phyloP scores from a whole-genome alignment of 2,888 invertebrate species.

The Ferrisia virgata region DNA sequence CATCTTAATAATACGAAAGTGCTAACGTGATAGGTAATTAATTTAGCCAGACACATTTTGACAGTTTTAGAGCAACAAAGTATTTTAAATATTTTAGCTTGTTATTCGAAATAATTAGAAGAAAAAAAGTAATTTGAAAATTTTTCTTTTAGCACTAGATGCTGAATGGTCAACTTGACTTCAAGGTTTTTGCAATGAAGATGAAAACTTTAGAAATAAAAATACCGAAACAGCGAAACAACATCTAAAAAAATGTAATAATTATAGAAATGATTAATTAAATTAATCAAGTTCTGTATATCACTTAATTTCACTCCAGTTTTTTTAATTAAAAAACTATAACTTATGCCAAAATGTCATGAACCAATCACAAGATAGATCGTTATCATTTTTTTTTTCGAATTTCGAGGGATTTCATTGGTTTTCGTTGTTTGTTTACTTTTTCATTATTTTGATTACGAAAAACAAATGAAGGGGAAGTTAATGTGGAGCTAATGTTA shows the following conservation, averaged over 20 bases:
- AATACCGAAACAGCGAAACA: too few species aligned
- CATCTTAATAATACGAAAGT: neutral
- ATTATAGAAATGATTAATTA: too few species aligned
- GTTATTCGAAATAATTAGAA: neutral
- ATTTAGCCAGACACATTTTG: neutral
- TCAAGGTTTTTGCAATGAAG: too few species aligned
- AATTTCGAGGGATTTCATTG: neutral
- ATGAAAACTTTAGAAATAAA: too few species aligned
- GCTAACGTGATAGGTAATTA: neutral
- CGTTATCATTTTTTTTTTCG: neutral
- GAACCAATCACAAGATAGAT: neutral
- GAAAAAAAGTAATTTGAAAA: neutral
- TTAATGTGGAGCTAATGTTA: too few species aligned
- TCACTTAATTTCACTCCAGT: neutral
- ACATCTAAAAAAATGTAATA: too few species aligned
- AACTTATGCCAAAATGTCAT: neutral
- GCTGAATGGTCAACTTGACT: too few species aligned
- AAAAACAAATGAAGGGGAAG: neutral
- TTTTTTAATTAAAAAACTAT: neutral
- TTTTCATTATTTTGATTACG: neutral
- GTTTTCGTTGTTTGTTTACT: neutral
- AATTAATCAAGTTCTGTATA: too few species aligned
- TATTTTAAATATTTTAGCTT: neutral
- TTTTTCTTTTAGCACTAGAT: neutral
- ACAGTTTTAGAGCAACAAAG: neutral